Percentiles rank a stretch among this genome's conserved stretches.
Conservation (phyloP, 92 coral and sea anemone genomes). For the Siderastrea radians region DNA sequence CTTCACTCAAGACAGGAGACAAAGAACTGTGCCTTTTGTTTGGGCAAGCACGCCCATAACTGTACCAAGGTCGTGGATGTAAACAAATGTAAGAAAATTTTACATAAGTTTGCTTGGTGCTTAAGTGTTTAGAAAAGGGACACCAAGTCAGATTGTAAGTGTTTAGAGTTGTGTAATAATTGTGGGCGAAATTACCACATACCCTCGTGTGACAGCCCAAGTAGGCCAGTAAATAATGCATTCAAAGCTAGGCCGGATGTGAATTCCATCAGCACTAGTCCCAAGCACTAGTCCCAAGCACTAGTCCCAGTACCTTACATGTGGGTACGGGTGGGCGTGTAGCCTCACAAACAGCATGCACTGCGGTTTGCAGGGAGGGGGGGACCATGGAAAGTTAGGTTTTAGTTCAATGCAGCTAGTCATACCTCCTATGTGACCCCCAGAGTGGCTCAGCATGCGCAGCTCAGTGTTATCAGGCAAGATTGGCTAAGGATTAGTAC, state of each 20-base stretch:
- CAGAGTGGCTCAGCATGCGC: conserved; percentile 3
- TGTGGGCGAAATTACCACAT: conserved; percentile 58
- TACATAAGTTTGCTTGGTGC: conserved; percentile 46
- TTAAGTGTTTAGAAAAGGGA: conserved; percentile 45
- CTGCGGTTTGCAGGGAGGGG: conserved; percentile 39
- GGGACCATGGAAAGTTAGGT: conserved; percentile 30
- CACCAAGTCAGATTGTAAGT: conserved; percentile 51
- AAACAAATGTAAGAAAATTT: background rate
- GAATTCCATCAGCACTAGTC: background rate
- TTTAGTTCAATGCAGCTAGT: conserved; percentile 59
- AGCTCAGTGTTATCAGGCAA: conserved; percentile 10
- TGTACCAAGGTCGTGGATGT: conserved; percentile 25
- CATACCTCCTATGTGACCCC: conserved; percentile 52
- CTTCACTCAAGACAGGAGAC: conserved; percentile 10
- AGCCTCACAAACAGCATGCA: conserved; percentile 56
- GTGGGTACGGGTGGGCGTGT: conserved; percentile 26
- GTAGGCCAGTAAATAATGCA: background rate
- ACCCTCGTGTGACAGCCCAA: conserved; percentile 25
- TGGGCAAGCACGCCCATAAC: conserved; percentile 30
- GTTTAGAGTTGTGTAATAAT: conserved; percentile 27
- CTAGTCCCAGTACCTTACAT: conserved; percentile 34
- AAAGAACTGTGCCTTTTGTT: conserved; percentile 14
- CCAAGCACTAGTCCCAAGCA: too few species aligned
- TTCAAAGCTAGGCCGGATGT: background rate
- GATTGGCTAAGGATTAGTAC: conserved; percentile 52